These are phyloP conservation scores for Acrobasis suavella DNA, from an alignment of 2,888 invertebrate genomes.

Conservation along the genomic window DNA sequence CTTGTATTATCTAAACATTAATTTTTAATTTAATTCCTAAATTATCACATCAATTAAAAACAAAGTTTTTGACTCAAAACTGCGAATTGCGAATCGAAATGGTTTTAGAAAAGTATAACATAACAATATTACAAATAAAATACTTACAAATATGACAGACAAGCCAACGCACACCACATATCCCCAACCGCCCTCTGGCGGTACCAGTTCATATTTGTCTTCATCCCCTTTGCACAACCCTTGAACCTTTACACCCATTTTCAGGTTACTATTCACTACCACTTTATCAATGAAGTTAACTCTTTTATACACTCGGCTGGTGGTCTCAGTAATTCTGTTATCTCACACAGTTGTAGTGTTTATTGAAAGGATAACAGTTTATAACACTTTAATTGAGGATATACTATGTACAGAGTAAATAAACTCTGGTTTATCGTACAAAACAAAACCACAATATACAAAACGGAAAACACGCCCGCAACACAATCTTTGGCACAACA, in stretches of 20 bases:
- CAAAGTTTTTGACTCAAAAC: no score
- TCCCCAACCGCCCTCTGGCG: constrained; percentile 89
- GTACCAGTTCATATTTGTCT: constrained; percentile 68
- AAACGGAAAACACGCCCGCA: constrained; percentile 52
- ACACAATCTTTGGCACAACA: constrained; percentile 16
- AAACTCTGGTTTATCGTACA: constrained; percentile 70
- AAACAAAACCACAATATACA: no score
- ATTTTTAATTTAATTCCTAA: no score
- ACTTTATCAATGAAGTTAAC: constrained; percentile 31
- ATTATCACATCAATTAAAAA: no score
- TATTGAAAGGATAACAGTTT: constrained; percentile 52
- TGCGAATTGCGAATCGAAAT: no score
- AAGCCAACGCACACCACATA: constrained; percentile 85
- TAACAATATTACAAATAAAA: constrained; percentile 17
- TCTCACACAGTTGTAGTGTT: constrained; percentile 50
- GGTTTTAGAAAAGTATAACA: background rate
- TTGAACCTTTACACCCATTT: constrained; percentile 56
- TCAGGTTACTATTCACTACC: constrained; percentile 35
- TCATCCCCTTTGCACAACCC: constrained; percentile 43
- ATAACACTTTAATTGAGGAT: constrained; percentile 61
- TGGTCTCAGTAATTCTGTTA: constrained; percentile 62
- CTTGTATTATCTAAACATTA: background rate
- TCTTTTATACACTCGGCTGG: constrained; percentile 45
- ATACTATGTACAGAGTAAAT: constrained; percentile 41
- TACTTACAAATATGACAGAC: constrained; percentile 86